Evolutionary conservation across 2,113 vertebrate genomes (phyloP).

Genomic region (Taurulus bubalis): DNA sequence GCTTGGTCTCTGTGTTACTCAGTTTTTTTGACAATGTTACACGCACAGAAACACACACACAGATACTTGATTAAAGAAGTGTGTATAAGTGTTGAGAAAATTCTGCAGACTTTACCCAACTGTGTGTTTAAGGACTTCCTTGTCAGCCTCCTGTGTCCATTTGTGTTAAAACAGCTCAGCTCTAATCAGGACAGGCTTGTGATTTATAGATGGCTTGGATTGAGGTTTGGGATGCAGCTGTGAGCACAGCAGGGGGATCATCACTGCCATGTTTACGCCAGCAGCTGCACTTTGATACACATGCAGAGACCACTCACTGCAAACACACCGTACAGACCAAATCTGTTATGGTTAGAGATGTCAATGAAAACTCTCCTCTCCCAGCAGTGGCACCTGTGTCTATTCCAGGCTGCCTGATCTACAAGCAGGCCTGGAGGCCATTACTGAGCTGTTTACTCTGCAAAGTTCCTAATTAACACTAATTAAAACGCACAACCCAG

Average conservation of each 20-base stretch:
- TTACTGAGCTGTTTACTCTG: slow-evolving; percentile 66
- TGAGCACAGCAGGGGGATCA: slow-evolving; percentile 56
- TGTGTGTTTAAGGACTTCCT: slow-evolving; percentile 61
- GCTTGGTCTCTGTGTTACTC: slow-evolving; percentile 23
- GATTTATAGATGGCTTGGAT: slow-evolving; percentile 66
- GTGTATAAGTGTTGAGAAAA: slow-evolving; percentile 44
- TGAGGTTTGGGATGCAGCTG: slow-evolving; percentile 73
- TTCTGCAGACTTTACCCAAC: slow-evolving; percentile 30
- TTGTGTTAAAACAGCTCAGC: slow-evolving; percentile 69
- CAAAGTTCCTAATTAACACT: slow-evolving; percentile 69
- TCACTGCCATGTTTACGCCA: slow-evolving; percentile 65
- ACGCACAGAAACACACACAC: slow-evolving; percentile 17
- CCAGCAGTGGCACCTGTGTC: slow-evolving; percentile 66
- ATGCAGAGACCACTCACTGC: slow-evolving; percentile 40
- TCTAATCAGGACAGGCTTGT: slow-evolving; percentile 71
- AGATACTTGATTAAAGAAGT: slow-evolving; percentile 58
- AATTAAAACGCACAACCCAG: slow-evolving; percentile 74
- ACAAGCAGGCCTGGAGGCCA: slow-evolving; percentile 59
- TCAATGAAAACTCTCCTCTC: slow-evolving; percentile 23
- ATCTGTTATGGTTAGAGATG: slow-evolving; percentile 57
- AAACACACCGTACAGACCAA: slow-evolving; percentile 30
- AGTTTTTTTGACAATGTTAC: slow-evolving; percentile 15
- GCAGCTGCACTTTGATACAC: slow-evolving; percentile 63
- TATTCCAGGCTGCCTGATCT: slow-evolving; percentile 37
- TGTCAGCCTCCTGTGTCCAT: slow-evolving; percentile 59